Base-by-base conservation (phyloP, 2,113 vertebrate species). In the Oenanthe oenanthe region DNA sequence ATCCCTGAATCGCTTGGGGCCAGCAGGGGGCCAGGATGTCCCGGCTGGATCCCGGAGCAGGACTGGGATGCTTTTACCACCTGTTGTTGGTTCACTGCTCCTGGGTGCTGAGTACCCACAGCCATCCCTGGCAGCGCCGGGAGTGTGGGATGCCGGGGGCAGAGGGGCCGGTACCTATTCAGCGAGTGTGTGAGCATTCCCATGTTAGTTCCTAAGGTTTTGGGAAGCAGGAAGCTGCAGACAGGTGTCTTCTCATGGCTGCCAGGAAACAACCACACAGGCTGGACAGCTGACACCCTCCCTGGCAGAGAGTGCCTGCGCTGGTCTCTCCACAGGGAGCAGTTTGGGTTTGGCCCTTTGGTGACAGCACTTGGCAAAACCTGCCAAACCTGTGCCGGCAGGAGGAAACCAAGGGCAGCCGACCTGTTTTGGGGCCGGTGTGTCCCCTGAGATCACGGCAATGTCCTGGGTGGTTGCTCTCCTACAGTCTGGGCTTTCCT, bases 311-410 rank as follows among this genome's bases (percentile, higher is more conserved):
- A 29, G 18, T 17, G 29, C 29, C 45, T n/a, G 68, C 42, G 0
- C 22, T 1, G 17, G 74, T 32, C 34, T 28, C 47, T 71, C 38
- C 0, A 0, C 43, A 0, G 12, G 79, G 32, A 86, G 22, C 36
- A 60, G 50, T 38, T 43, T 51, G 80, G 93, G 92, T 90, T 86
- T 76, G 75, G 86, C 51, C 47, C 26, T 77, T 86, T 18, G 50
- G 60, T 36, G 63, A 74, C 19, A 11, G 31, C 6, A 1, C 24
- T 71, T 10, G 4, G 73, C 68, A 32, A 57, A 95, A 96, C 90
- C 84, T 87, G 92, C 70, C 92, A n/a, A 85, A 92, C 93, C 84
- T 92, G 89, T 71, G 85, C 85, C n/a, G 80, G 73, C 61, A 36
- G 81, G 53, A 83, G 70, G 70, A 74, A 78, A 51, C 25, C 48